Percentiles rank a stretch among this genome's conserved stretches.
Evolutionary conservation across 2,797 vertebrate genomes (phyloP).

Genomic region (Sylvilagus floridanus): DNA sequence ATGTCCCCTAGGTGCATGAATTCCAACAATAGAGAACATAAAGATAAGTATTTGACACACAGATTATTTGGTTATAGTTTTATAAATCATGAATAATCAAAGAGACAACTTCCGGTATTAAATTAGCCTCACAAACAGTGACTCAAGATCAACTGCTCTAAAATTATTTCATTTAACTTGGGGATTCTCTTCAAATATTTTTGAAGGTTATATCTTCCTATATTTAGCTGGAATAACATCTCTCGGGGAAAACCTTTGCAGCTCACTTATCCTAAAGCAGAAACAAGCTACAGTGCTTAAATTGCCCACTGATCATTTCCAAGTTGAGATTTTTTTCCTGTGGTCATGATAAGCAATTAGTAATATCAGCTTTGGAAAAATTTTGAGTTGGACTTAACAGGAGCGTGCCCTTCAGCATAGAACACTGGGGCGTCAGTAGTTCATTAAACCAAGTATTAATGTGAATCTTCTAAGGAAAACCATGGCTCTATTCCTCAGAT

Average conservation of each 20-base stretch:
- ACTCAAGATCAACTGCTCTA: constrained; percentile 23
- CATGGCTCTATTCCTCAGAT: not conserved
- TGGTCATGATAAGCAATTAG: not conserved
- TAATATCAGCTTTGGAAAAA: constrained; percentile 31
- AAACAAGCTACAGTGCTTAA: constrained; percentile 43
- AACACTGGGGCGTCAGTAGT: not conserved
- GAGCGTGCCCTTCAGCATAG: not conserved
- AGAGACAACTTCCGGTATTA: not conserved
- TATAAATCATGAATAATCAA: not conserved
- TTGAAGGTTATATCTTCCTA: not conserved
- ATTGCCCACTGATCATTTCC: not conserved
- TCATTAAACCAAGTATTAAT: constrained; percentile 40
- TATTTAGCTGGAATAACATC: not conserved
- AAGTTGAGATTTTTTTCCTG: not conserved
- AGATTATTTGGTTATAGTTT: not conserved
- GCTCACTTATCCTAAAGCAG: constrained; percentile 21
- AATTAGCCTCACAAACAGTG: not conserved
- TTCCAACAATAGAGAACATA: not conserved
- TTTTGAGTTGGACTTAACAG: not conserved
- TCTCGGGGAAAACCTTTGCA: constrained; percentile 18
- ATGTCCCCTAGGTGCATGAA: not conserved
- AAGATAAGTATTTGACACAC: not conserved
- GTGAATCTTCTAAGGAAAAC: constrained; percentile 20
- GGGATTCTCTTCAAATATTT: not conserved
- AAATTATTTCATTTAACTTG: not conserved